Percentiles rank a stretch among this genome's conserved stretches.
phyloP scores from a whole-genome alignment of 2,888 invertebrate genomes.

The Heliconius ismenius region DNA sequence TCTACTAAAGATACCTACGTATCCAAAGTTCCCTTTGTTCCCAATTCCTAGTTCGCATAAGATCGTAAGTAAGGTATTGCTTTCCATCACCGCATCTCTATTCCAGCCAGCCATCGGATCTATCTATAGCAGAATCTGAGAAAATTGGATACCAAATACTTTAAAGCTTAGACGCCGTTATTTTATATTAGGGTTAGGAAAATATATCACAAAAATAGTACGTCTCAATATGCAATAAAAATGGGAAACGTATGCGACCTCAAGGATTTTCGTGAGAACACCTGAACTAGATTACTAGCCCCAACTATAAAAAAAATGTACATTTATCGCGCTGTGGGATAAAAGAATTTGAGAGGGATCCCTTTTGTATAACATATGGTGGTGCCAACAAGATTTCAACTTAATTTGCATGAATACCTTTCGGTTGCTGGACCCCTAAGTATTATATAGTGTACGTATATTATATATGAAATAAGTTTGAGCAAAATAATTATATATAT shows the following conservation, averaged over 20 bases:
- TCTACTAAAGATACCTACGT: neutral
- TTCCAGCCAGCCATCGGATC: neutral
- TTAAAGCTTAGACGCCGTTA: constrained; percentile 58
- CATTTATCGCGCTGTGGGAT: constrained; percentile 65
- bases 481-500: neutral
- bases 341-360: constrained; percentile 70
- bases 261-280: constrained; percentile 74
- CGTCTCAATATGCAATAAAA: constrained; percentile 81
- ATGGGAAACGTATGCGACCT: constrained; percentile 72
- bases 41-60: neutral
- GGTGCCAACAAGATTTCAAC: constrained; percentile 58
- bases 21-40: neutral
- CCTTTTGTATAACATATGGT: constrained; percentile 63
- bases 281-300: constrained; percentile 80
- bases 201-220: constrained; percentile 73
- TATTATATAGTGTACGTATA: constrained; percentile 32
- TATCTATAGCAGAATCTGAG: constrained; percentile 18
- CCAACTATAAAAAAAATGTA: constrained; percentile 68
- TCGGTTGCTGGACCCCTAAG: constrained; percentile 51
- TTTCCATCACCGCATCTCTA: constrained; percentile 3
- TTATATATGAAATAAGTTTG: neutral
- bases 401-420: constrained; percentile 70
- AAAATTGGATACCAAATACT: constrained; percentile 54
- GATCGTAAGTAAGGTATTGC: neutral
- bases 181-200: constrained; percentile 58